phyloP scores from a whole-genome alignment of 2,888 invertebrate genomes.

The Parnassius glacialis region DNA sequence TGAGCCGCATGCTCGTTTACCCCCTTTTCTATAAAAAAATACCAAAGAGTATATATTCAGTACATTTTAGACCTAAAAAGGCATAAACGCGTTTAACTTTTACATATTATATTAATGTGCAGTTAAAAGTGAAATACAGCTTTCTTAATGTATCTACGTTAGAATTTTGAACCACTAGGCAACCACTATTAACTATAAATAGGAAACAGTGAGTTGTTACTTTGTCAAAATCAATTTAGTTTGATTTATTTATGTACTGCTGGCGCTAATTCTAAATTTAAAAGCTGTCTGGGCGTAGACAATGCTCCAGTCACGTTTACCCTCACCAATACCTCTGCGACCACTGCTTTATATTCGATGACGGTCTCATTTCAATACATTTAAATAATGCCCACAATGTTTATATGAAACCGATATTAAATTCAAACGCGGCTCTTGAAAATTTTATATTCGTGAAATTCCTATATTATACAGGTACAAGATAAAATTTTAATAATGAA shows the following conservation, averaged over 20 bases:
- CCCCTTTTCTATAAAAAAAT: no score
- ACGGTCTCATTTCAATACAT: conserved; percentile 23
- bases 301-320: conserved; percentile 12
- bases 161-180: no score
- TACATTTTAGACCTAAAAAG: no score
- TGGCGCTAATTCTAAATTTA: conserved; percentile 2
- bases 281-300: conserved; percentile 7
- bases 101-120: no score
- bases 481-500: no score
- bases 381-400: conserved; percentile 18
- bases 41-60: no score
- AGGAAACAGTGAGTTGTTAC: neutral
- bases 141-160: no score
- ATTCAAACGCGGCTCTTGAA: conserved; percentile 13
- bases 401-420: conserved; percentile 11
- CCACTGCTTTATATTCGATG: conserved; percentile 21
- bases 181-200: neutral
- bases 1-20: no score
- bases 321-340: conserved; percentile 4
- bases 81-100: no score
- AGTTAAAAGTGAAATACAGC: no score
- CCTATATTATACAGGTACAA: no score
- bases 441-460: no score
- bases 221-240: conserved; percentile 1
- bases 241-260: conserved; percentile 3